Percentiles rank a stretch among this genome's conserved stretches.
phyloP scores from a whole-genome alignment of 2,113 vertebrate genomes.

The Porphyrio hochstetteri region DNA sequence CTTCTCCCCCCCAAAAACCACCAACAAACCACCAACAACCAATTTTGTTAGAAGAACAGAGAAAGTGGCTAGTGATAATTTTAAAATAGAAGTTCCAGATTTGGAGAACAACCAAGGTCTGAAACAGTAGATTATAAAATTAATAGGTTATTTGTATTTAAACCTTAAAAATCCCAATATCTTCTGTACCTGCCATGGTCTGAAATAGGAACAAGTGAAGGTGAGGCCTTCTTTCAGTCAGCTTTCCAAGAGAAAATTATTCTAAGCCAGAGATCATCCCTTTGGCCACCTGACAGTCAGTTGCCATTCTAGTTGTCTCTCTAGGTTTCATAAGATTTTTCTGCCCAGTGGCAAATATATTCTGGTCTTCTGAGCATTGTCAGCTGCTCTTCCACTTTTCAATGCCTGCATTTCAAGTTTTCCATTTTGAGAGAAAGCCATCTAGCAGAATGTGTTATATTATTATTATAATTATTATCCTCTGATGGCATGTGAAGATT shows the following conservation, averaged over 20 bases:
- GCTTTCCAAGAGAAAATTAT: not conserved
- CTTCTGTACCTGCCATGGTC: not conserved
- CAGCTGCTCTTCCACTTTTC: not conserved
- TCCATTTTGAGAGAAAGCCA: not conserved
- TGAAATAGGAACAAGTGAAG: not conserved
- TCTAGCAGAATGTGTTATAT: not conserved
- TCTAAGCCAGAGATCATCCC: not conserved
- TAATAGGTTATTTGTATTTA: not conserved
- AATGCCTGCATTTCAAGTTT: not conserved
- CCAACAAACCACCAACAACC: too few relatives aligned
- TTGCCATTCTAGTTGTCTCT: not conserved
- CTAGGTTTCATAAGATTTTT: not conserved
- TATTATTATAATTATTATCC: not conserved
- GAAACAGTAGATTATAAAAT: not conserved
- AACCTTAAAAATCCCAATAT: not conserved
- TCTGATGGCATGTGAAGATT: not conserved
- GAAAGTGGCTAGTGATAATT: not conserved
- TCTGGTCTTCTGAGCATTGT: not conserved
- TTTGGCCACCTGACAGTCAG: not conserved
- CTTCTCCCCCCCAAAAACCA: too few relatives aligned
- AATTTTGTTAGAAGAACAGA: not conserved
- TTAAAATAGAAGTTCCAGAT: not conserved
- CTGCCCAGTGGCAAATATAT: not conserved
- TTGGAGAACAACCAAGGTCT: not conserved
- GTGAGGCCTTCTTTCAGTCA: not conserved